A percentile compares a stretch with the other conserved stretches of the same genome.
Conservation (phyloP, 2,888 invertebrate genomes). For the Halocaridina rubra region DNA sequence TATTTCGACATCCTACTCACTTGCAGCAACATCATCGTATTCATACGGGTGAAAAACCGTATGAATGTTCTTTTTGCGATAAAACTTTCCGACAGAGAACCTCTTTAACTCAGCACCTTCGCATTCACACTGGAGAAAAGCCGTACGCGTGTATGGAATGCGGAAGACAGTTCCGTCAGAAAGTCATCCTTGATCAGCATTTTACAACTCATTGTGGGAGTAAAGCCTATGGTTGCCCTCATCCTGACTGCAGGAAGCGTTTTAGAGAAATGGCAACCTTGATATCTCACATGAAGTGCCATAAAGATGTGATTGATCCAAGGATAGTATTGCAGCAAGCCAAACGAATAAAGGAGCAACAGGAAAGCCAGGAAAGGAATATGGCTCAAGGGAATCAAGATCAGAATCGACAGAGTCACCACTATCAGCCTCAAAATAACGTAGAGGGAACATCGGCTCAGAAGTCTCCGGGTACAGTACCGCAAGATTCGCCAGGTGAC, state of each 20-base stretch:
- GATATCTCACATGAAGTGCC: slow-evolving; percentile 63
- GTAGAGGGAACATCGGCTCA: slow-evolving; percentile 1
- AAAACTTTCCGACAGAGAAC: slow-evolving; percentile 62
- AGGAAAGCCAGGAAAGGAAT: slow-evolving; percentile 24
- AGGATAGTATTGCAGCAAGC: slow-evolving; percentile 57
- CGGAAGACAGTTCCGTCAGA: slow-evolving; percentile 61
- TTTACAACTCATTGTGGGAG: slow-evolving; percentile 59
- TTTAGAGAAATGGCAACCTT: slow-evolving; percentile 62
- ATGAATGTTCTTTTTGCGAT: slow-evolving; percentile 62
- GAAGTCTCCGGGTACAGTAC: slow-evolving; percentile 17
- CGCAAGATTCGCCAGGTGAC: slow-evolving; percentile 12
- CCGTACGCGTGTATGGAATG: slow-evolving; percentile 63
- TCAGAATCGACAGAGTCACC: slow-evolving; percentile 16
- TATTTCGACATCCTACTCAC: slow-evolving; percentile 62
- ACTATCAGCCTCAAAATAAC: not conserved
- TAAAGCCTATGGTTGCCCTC: slow-evolving; percentile 61
- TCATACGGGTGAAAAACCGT: slow-evolving; percentile 62
- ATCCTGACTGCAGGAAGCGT: slow-evolving; percentile 60
- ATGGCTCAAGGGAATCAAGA: slow-evolving; percentile 21
- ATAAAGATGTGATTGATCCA: slow-evolving; percentile 62
- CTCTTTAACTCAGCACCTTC: slow-evolving; percentile 58
- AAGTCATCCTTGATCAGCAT: slow-evolving; percentile 62
- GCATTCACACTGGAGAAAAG: slow-evolving; percentile 62
- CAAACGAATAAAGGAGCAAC: not conserved
- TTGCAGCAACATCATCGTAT: slow-evolving; percentile 62